Conservation (phyloP, 1,140 invertebrate species). For the Drosophila tropicalis region DNA sequence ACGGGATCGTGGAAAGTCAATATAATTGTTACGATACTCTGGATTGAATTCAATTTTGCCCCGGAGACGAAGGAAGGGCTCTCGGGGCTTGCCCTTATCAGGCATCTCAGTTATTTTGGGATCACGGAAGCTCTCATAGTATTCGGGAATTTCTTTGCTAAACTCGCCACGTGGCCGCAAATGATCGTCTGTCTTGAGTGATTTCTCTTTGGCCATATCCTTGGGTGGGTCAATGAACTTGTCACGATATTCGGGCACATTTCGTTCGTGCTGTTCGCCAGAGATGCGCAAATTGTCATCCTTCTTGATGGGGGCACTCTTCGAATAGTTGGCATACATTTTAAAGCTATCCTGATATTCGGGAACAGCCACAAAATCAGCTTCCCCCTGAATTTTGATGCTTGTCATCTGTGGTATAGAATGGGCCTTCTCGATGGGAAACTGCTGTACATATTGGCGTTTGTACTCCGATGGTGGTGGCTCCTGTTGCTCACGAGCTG, state of each 20-base stretch:
- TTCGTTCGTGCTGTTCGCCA: constrained; percentile 47
- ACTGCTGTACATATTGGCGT: constrained; percentile 73
- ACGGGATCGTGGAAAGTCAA: constrained; percentile 76
- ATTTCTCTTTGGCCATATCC: constrained; percentile 67
- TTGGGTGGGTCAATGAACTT: constrained; percentile 76
- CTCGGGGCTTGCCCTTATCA: constrained; percentile 74
- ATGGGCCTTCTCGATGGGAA: constrained; percentile 75
- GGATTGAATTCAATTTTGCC: constrained; percentile 83
- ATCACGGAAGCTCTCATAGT: constrained; percentile 82
- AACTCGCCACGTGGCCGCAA: constrained; percentile 73
- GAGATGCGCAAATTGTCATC: constrained; percentile 73
- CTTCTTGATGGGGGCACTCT: constrained; percentile 80
- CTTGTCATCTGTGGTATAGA: constrained; percentile 81
- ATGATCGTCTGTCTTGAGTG: constrained; percentile 75
- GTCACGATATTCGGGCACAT: constrained; percentile 74
- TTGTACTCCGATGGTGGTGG: constrained; percentile 72
- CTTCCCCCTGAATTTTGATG: constrained; percentile 73
- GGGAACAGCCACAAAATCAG: constrained; percentile 65
- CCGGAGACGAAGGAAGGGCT: constrained; percentile 71
- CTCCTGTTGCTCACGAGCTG: constrained; percentile 41
- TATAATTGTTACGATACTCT: constrained; percentile 78
- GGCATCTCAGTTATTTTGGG: constrained; percentile 79
- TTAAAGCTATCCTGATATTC: constrained; percentile 81
- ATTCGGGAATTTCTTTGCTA: constrained; percentile 78
- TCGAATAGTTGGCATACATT: constrained; percentile 78